Evolutionary conservation across 2,113 vertebrate species (phyloP).

Genomic region (Myiagra hebetior): DNA sequence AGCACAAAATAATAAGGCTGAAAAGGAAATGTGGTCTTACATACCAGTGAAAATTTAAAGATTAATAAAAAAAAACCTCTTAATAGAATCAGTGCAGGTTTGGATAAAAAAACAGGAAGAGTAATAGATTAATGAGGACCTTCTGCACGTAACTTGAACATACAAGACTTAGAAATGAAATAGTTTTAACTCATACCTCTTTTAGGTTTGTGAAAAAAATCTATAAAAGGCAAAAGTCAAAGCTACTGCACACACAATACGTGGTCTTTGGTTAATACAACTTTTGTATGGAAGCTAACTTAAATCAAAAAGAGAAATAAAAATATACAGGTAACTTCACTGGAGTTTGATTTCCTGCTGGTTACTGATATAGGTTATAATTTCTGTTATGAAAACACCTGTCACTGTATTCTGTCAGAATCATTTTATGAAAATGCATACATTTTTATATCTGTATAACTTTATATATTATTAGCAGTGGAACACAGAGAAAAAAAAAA

Average conservation of each 20-base stretch:
- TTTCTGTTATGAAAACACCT: background rate
- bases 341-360: background rate
- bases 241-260: background rate
- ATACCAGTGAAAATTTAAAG: background rate
- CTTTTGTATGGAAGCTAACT: background rate
- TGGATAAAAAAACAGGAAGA: background rate
- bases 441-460: background rate
- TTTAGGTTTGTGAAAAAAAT: background rate
- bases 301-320: background rate
- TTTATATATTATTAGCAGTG: background rate
- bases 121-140: background rate
- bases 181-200: background rate
- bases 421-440: background rate
- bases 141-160: background rate
- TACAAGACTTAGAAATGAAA: background rate
- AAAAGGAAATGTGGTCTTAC: background rate
- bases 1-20: constrained; percentile 5
- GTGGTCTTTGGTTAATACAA: background rate
- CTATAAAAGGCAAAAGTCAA: background rate
- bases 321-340: background rate
- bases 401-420: background rate
- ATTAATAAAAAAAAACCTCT: background rate
- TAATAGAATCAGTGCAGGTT: background rate
- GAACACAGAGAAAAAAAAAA: background rate
- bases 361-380: background rate